Conservation (phyloP, 2,113 vertebrate genomes). For the Typhlomys cinereus region DNA sequence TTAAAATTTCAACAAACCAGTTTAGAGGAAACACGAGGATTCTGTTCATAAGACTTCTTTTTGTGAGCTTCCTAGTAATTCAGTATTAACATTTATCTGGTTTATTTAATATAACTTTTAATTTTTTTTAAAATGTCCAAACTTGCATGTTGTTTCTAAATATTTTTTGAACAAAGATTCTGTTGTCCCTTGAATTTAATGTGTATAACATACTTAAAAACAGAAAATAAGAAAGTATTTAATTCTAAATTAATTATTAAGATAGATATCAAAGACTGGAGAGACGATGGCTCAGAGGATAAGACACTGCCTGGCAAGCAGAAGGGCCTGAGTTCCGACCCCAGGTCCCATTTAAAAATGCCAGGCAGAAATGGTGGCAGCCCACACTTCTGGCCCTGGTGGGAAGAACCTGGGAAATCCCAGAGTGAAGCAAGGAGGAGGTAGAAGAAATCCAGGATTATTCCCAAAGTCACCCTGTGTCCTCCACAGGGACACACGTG, state of each 20-base stretch:
- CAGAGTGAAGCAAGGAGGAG: too few species aligned
- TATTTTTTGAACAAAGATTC: not conserved
- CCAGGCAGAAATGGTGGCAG: too few species aligned
- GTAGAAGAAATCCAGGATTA: too few species aligned
- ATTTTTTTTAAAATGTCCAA: slow-evolving; percentile 1
- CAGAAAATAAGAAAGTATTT: not conserved
- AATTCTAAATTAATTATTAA: slow-evolving; percentile 13
- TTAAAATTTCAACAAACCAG: not conserved
- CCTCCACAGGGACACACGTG: too few species aligned
- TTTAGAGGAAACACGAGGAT: not conserved
- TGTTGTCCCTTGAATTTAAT: not conserved
- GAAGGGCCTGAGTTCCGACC: too few species aligned
- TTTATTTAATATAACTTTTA: not conserved
- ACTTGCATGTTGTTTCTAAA: not conserved
- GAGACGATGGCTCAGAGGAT: too few species aligned
- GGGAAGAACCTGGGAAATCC: too few species aligned
- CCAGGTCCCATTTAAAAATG: too few species aligned
- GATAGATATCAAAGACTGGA: too few species aligned
- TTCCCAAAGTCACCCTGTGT: too few species aligned
- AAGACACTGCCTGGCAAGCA: too few species aligned
- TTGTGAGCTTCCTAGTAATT: not conserved
- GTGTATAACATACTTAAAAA: not conserved
- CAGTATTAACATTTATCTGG: slow-evolving; percentile 9
- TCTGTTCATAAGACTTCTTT: not conserved
- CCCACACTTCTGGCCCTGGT: too few species aligned